Evolutionary conservation across 2,113 vertebrate genomes (phyloP).

Genomic region (Carettochelys insculpta): DNA sequence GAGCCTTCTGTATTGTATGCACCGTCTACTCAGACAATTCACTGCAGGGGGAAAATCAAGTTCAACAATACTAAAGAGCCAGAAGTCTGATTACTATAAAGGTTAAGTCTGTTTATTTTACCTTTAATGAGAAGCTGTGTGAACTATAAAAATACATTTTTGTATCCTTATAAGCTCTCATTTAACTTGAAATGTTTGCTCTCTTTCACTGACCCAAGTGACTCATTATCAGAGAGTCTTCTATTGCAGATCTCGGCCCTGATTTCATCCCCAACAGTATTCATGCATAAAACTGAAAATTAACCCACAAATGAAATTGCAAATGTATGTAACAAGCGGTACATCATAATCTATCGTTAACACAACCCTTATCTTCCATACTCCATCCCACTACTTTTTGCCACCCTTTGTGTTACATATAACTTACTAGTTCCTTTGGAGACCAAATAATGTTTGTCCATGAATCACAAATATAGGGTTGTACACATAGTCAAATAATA

Average conservation of each 20-base stretch:
- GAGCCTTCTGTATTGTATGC: not conserved
- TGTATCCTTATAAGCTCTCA: not conserved
- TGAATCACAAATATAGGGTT: not conserved
- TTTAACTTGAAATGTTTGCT: not conserved
- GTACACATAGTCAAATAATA: not conserved
- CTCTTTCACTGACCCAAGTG: not conserved
- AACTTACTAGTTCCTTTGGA: not conserved
- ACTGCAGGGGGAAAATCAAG: not conserved
- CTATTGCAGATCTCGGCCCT: not conserved
- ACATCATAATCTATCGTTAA: not conserved
- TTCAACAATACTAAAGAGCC: not conserved
- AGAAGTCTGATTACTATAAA: not conserved
- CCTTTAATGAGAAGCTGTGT: not conserved
- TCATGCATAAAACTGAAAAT: accelerated
- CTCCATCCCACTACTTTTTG: not conserved
- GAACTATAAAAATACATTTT: not conserved
- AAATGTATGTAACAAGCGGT: not conserved
- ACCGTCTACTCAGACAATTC: not conserved
- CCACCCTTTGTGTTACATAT: not conserved
- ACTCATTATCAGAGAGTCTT: no score
- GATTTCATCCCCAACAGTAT: not conserved
- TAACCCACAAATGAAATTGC: not conserved
- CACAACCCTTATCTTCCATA: not conserved
- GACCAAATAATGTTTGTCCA: not conserved
- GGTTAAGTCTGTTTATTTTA: not conserved